A percentile compares a stretch with the other conserved stretches of the same genome.
Evolutionary conservation across 2,113 vertebrate genomes (phyloP).

Genomic region (Cyanoramphus novaezelandiae): DNA sequence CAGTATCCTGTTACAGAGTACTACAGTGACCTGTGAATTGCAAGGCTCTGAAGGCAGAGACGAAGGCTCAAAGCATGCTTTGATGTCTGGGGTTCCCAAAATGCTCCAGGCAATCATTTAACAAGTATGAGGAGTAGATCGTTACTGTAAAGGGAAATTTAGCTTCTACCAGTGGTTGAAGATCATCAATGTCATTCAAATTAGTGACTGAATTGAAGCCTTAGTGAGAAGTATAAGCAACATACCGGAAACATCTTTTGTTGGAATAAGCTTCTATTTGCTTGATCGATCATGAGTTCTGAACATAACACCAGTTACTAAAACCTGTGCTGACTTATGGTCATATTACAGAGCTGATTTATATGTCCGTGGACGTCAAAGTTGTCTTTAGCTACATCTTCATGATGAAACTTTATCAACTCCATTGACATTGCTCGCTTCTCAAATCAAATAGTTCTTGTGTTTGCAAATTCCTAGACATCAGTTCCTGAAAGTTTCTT

Average conservation of each 20-base stretch:
- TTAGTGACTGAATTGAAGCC: background rate
- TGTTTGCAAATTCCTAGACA: background rate
- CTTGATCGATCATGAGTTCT: background rate
- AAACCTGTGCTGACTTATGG: background rate
- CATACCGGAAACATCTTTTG: background rate
- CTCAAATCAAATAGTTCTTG: background rate
- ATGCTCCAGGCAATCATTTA: background rate
- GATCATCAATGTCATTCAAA: background rate
- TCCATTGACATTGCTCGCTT: fast-evolving
- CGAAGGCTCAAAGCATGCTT: background rate
- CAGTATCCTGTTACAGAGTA: background rate
- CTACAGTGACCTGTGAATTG: background rate
- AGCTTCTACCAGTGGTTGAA: background rate
- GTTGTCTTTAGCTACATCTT: background rate
- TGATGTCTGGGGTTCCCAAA: background rate
- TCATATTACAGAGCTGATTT: background rate
- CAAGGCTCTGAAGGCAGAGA: background rate
- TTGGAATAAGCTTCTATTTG: background rate
- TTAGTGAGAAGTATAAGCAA: background rate
- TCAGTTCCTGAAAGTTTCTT: background rate
- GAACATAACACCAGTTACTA: background rate
- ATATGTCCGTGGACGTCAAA: background rate
- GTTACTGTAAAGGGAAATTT: background rate
- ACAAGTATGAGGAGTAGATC: background rate
- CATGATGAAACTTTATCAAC: background rate